phyloP scores from a whole-genome alignment of 1,140 invertebrate species.

The Pseudomyrmex flavicornis region DNA sequence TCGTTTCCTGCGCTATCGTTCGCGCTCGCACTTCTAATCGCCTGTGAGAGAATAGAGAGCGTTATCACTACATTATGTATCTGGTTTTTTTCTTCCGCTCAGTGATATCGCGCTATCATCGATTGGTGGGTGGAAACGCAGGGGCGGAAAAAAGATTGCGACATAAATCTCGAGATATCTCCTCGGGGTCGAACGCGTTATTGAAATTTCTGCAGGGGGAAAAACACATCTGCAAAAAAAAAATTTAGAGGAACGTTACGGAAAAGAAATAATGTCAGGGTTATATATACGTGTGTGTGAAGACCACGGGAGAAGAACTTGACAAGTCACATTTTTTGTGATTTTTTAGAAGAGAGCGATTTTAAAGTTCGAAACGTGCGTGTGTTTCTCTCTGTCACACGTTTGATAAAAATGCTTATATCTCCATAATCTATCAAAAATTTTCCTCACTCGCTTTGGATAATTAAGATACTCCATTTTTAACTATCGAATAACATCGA shows the following conservation, averaged over 20 bases:
- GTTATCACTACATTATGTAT: slow-evolving; percentile 22
- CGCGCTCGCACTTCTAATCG: slow-evolving; percentile 8
- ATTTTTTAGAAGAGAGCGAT: no score
- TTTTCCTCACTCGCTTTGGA: no score
- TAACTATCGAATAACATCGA: no score
- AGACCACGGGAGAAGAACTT: no score
- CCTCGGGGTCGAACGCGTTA: not conserved
- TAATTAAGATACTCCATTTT: no score
- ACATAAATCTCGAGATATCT: slow-evolving; percentile 18
- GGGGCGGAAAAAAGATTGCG: slow-evolving; percentile 49
- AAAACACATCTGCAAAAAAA: slow-evolving; percentile 5
- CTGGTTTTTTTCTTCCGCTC: not conserved
- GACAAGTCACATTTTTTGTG: no score
- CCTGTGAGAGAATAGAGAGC: not conserved
- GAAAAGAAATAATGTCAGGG: not conserved
- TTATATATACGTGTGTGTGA: not conserved
- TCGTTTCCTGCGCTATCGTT: not conserved
- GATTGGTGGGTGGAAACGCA: slow-evolving; percentile 43
- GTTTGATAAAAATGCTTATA: no score
- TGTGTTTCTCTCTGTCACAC: no score
- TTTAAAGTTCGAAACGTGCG: no score
- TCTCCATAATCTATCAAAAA: no score
- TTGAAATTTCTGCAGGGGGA: not conserved
- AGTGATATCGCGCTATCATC: not conserved
- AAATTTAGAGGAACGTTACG: not conserved